phyloP scores from a whole-genome alignment of 2,797 vertebrate species.

The Serranus cabrilla region DNA sequence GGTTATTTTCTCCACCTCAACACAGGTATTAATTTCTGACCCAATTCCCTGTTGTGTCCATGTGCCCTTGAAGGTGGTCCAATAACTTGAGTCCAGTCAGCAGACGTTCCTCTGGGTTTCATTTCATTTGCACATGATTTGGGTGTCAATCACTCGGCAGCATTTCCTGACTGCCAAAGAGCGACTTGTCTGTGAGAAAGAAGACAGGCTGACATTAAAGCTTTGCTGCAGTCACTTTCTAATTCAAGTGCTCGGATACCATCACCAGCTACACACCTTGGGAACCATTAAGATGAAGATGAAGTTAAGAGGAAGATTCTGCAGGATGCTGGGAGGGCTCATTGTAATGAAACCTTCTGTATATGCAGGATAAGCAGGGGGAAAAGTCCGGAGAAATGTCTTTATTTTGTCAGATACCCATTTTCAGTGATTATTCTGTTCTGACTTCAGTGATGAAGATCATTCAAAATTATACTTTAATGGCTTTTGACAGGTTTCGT shows the following conservation, averaged over 20 bases:
- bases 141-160: slow-evolving; percentile 56
- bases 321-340: background rate
- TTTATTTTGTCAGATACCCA: background rate
- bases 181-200: slow-evolving; percentile 15
- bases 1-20: background rate
- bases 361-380: background rate
- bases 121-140: slow-evolving; percentile 64
- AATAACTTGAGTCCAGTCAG: slow-evolving; percentile 31
- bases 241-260: slow-evolving; percentile 25
- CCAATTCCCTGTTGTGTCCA: slow-evolving; percentile 25
- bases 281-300: slow-evolving; percentile 36
- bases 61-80: slow-evolving; percentile 43
- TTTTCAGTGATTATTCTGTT: background rate
- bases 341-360: background rate
- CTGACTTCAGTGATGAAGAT: background rate
- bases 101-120: slow-evolving; percentile 37
- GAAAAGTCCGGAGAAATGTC: no score
- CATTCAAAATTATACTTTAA: no score
- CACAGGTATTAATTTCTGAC: slow-evolving; percentile 30
- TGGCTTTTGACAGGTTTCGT: no score
- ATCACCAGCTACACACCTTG: slow-evolving; percentile 11
- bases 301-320: slow-evolving; percentile 5
- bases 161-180: slow-evolving; percentile 33
- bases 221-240: slow-evolving; percentile 30
- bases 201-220: slow-evolving; percentile 45